A percentile compares a stretch with the other conserved stretches of the same genome.
These are phyloP conservation scores for Bradypus variegatus DNA, from an alignment of 2,797 vertebrate genomes.

Conservation along the genomic window DNA sequence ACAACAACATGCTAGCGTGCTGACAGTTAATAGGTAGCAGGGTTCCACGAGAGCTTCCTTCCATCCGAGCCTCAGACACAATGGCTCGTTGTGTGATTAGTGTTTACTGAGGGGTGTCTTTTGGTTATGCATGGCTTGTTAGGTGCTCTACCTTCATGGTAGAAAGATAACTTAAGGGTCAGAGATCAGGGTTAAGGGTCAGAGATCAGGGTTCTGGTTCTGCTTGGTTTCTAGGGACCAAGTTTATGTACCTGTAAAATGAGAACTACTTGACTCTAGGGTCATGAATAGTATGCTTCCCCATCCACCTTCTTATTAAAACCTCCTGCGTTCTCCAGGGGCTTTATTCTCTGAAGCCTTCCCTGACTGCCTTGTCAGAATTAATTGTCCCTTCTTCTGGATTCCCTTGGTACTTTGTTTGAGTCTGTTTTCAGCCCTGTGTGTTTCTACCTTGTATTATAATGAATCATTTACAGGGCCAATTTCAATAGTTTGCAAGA, in stretches of 20 bases:
- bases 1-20: background rate
- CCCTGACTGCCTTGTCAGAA: background rate
- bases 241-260: background rate
- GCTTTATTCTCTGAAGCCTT: background rate
- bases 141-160: background rate
- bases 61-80: background rate
- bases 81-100: background rate
- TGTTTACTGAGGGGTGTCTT: background rate
- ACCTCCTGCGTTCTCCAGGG: background rate
- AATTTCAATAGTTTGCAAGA: background rate
- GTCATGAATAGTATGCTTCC: background rate
- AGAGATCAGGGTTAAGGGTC: background rate
- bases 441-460: background rate
- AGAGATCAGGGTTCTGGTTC: background rate
- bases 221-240: background rate
- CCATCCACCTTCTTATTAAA: background rate
- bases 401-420: background rate
- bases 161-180: background rate
- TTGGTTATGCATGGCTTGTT: background rate
- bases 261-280: background rate
- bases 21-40: background rate
- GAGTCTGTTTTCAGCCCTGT: background rate
- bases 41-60: slow-evolving; percentile 1
- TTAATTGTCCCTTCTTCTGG: background rate
- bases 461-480: background rate